These are phyloP conservation scores for Cheiracanthium punctorium DNA, from an alignment of 2,888 invertebrate species.

Conservation along the genomic window DNA sequence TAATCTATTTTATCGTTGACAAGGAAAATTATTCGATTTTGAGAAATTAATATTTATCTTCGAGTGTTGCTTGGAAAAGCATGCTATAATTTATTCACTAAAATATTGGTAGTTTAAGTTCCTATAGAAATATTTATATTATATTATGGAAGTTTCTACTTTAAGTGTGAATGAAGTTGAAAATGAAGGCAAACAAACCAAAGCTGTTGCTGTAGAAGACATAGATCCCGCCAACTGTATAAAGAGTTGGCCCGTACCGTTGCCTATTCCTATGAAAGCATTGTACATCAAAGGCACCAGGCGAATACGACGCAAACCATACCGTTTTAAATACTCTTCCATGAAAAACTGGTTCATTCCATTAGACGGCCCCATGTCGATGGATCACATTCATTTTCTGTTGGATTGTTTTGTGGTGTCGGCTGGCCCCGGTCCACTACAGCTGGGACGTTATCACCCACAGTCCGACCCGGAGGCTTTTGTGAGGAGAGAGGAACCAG, in stretches of 20 bases:
- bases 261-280: slow-evolving; percentile 20
- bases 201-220: background rate
- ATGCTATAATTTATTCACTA: background rate
- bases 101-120: background rate
- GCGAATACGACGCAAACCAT: slow-evolving; percentile 17
- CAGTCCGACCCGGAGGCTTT: slow-evolving; percentile 69
- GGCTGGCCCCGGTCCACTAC: slow-evolving; percentile 48
- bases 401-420: slow-evolving; percentile 71
- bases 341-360: slow-evolving; percentile 32
- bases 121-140: background rate
- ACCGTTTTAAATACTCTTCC: slow-evolving; percentile 27
- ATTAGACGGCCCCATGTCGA: slow-evolving; percentile 39
- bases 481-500: slow-evolving; percentile 15
- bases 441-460: slow-evolving; percentile 71
- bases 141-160: slow-evolving; percentile 12
- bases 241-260: slow-evolving; percentile 38
- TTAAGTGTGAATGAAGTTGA: background rate
- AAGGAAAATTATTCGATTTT: background rate
- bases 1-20: no score
- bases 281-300: slow-evolving; percentile 23
- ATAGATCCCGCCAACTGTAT: slow-evolving; percentile 23
- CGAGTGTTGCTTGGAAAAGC: background rate
- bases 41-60: background rate
- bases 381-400: slow-evolving; percentile 55
- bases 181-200: background rate